Evolutionary conservation across 2,797 vertebrate genomes (phyloP), one percentile per base, ranked within the genome.

Genomic region (Coracias cyanogaster): DNA sequence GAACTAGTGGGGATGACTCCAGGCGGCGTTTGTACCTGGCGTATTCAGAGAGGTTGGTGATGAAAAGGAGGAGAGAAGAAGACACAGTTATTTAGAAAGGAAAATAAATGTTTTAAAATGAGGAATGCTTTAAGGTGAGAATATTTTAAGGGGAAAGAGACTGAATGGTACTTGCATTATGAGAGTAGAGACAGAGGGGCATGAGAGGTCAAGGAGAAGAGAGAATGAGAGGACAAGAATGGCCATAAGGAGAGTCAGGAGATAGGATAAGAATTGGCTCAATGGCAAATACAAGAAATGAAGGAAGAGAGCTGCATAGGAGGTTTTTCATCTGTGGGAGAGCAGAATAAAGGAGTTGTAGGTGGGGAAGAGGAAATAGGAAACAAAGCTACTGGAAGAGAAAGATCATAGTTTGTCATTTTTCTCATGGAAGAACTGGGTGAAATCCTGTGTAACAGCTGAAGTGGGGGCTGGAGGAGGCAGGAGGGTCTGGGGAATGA

Each of bases 381-480:
- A 94, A 21, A 16, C 49, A 88, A 90, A 90, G 54, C 39, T 72
- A 54, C 15, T 95, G 51, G 82, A 92, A 90, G 41, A 80, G 62
- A 41, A 90, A 62, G 51, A 74, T 92, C 15, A 29, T 35, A 45
- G 31, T 86, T 91, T 45, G 31, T 76, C 4, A 31, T 81, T 89
- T 86, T 84, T 85, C 13, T 69, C 25, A 2, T 48, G 79, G 72
- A 88, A 93, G 55, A 91, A 41, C n/a, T 6, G 10, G 29, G 28
- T 90, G 72, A 92, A 92, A 90, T 83, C 35, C n/a, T 54, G 15
- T 0, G 0, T 71, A 76, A 78, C 79, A 91, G 82, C 33, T 88
- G 85, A 88, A 93, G 29, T 24, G 12, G 66, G 28, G 61, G 76
- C 57, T 91, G 69, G 31, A 92, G 35, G 37, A 93, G 31, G 28